A percentile compares a stretch with the other conserved stretches of the same genome.
phyloP scores from a whole-genome alignment of 2,797 vertebrate genomes.

The Sternarchorhynchus goeldii region DNA sequence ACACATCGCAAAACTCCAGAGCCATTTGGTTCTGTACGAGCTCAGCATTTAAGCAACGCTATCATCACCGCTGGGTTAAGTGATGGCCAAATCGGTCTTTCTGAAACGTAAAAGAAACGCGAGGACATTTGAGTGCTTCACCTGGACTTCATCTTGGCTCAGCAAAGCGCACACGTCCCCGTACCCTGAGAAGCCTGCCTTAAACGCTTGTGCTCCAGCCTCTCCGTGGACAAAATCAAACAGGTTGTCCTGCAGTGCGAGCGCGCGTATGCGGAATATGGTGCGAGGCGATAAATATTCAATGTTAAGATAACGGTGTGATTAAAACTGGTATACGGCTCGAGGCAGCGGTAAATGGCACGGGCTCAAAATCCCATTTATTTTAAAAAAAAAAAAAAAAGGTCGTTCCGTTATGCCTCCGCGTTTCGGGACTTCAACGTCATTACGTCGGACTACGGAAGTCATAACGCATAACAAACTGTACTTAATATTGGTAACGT shows the following conservation, averaged over 20 bases:
- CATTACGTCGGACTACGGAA: background rate
- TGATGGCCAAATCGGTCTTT: too few species aligned
- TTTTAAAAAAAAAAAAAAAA: too few species aligned
- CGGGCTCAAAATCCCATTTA: background rate
- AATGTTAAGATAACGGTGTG: background rate
- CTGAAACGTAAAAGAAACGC: too few species aligned
- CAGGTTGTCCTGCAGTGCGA: background rate
- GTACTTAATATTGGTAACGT: background rate
- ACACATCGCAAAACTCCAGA: background rate
- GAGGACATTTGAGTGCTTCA: too few species aligned
- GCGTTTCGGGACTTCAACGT: background rate
- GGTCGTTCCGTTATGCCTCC: too few species aligned
- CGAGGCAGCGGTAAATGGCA: background rate
- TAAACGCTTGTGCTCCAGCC: background rate
- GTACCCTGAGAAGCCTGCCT: background rate
- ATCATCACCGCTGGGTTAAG: too few species aligned
- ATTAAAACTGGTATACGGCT: constrained; percentile 8
- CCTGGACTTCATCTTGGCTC: background rate
- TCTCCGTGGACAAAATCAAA: background rate
- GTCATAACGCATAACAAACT: background rate
- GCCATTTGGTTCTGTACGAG: background rate
- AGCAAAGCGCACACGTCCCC: background rate
- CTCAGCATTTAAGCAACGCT: background rate
- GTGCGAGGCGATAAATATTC: background rate
- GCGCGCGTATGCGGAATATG: background rate